Evolutionary conservation across 2,113 vertebrate genomes (phyloP), one percentile per base, ranked within the genome.

Genomic region (Mohoua ochrocephala): DNA sequence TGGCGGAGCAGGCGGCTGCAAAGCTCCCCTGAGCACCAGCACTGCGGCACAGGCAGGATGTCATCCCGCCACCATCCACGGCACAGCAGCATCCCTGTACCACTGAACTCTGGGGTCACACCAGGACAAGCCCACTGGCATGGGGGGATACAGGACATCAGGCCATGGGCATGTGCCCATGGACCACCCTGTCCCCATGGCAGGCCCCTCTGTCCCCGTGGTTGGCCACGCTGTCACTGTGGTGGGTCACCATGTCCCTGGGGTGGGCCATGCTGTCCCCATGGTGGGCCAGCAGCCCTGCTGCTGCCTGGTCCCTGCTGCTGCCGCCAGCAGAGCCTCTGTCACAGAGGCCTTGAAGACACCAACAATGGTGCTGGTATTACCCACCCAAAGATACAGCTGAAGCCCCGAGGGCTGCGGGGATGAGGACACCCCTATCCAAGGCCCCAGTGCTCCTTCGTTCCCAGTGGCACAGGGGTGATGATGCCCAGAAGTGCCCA

Each of bases 11-110:
- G 64, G 65, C 30, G 1, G 50, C 84, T 83, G 67, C 80, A 63
- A 45, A 69, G 50, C 65, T 84, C 39, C 59, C n/a, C 18, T 5
- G 65, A 21, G 81, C 30, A 1, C 8, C 24, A 3, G 65, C 76
- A 2, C 75, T 3, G 9, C 13, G 0, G 70, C 70, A 11, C 1
- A 3, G 93, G 85, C 93, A 87, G 82, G 91, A 87, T 61, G 74
- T 37, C 15, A 30, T 6, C 86, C 75, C 0, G 0, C 15, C 45
- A 3, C 33, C 21, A 3, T 53, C 27, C 12, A 0, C 1, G 0
- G 56, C 9, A 4, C 49, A 30, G 35, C 87, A 76, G 39, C 76
- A 19, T 33, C 88, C 60, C 64, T 17, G 69, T 13, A 12, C 45
- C 11, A 3, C 57, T 0, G 0, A 44, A 4, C 22, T 56, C 47